Evolutionary conservation across 2,888 invertebrate genomes (phyloP).

Genomic region (Acleris holmiana): DNA sequence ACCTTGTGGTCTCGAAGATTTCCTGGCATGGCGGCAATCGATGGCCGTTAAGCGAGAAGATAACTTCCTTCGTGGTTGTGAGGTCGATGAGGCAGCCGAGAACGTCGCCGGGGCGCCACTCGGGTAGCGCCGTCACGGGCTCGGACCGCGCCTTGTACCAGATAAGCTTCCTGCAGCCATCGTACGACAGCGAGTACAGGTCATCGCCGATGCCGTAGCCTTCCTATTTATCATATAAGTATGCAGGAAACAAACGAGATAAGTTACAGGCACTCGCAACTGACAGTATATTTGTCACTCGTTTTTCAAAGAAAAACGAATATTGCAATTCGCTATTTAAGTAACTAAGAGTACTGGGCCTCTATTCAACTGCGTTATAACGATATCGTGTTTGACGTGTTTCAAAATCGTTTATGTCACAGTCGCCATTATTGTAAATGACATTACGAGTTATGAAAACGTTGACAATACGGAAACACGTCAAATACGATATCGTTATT

Average conservation of each 20-base stretch:
- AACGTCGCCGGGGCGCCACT: slow-evolving; percentile 94
- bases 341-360: too few species aligned
- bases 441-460: too few species aligned
- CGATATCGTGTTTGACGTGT: too few species aligned
- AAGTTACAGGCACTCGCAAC: background rate
- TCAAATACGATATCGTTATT: too few species aligned
- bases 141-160: slow-evolving; percentile 94
- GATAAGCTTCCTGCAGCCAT: slow-evolving; percentile 94
- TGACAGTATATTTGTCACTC: too few species aligned
- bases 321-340: too few species aligned
- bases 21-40: slow-evolving; percentile 88
- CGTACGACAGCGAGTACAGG: slow-evolving; percentile 94
- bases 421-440: too few species aligned
- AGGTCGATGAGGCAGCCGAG: slow-evolving; percentile 94
- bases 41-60: slow-evolving; percentile 93
- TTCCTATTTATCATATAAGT: slow-evolving; percentile 83
- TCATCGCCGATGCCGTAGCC: slow-evolving; percentile 98
- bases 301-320: too few species aligned
- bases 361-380: too few species aligned
- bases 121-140: slow-evolving; percentile 81
- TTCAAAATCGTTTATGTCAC: too few species aligned
- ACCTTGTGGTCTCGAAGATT: slow-evolving; percentile 91
- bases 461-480: too few species aligned
- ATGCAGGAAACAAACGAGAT: background rate
- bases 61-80: slow-evolving; percentile 87